Base-by-base conservation (phyloP, 30 jellyfish, hydroid and myxozoan species). In the Phacellophora camtschatica region DNA sequence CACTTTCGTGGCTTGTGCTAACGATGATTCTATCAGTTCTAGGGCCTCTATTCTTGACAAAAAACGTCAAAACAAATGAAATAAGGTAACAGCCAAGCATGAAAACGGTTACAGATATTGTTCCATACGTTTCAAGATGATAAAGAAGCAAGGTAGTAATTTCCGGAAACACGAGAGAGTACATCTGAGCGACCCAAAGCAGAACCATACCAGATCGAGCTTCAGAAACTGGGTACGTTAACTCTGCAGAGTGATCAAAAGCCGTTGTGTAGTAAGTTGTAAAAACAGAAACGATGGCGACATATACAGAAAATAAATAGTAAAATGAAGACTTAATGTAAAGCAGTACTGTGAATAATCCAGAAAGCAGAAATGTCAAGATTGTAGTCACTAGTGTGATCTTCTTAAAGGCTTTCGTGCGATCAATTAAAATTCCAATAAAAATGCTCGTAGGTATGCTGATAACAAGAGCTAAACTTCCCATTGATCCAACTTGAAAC, bases 261-360 rank as follows among this genome's bases (percentile, higher is more conserved):
- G 98, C 95, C 2, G 85, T 66, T 24, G 98, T 92, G 82, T 84
- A 86, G 74, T 92, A 92, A 9, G 92, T 83, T 13, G 94, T 58
- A 34, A 41, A 58, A 11, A 46, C 59, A 2, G 89, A 71, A 32
- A 69, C 71, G 8, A 48, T 24, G 16, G 25, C 50, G 23, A 65
- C 39, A 54, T 58, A 65, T 16, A 84, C 51, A 30, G 41, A 34
- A 35, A 48, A 80, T 25, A 80, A 48, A 1, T 28, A 31, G 68
- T 31, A 56, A 13, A 77, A 59, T 7, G 76, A 20, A 55, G 73
- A 56, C 57, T 37, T 33, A 13, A 63, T 54, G 73, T 73, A 43
- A 42, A 81, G 63, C 5, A 66, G 71, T 35, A 89, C 19, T 28
- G 59, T 32, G 62, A 92, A 83, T 6, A 58, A 25, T 28, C 75